A percentile compares a stretch with the other conserved stretches of the same genome.
Conservation (phyloP, 2,888 invertebrate species). For the Rhabditoides inermis region DNA sequence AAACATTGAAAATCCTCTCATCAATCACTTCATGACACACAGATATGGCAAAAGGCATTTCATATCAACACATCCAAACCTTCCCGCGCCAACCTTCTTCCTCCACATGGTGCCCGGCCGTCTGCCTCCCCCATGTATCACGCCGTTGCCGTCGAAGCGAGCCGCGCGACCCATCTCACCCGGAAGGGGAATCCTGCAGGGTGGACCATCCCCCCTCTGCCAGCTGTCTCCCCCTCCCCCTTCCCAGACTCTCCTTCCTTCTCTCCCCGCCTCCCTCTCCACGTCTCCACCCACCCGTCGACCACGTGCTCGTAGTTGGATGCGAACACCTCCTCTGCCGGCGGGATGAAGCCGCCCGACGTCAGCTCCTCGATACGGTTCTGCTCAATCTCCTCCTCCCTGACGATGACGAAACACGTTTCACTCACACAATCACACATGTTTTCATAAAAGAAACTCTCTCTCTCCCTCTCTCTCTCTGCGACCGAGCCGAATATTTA, state of each 20-base stretch:
- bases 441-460: conserved; percentile 3
- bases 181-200: conserved; percentile 47
- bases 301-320: conserved; percentile 11
- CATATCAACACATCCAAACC: too few relatives aligned
- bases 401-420: conserved; percentile 12
- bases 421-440: conserved; percentile 4
- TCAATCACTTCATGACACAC: too few relatives aligned
- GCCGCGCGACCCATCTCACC: too few relatives aligned
- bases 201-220: too few relatives aligned
- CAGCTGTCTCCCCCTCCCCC: too few relatives aligned
- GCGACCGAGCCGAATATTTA: background rate
- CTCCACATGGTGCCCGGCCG: background rate
- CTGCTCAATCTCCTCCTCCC: conserved; percentile 42
- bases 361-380: conserved; percentile 46
- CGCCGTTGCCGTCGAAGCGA: conserved; percentile 1
- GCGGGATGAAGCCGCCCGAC: conserved; percentile 52
- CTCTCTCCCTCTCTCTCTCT: conserved; percentile 3
- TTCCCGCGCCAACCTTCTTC: too few relatives aligned
- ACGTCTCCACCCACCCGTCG: conserved; percentile 14
- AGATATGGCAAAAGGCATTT: too few relatives aligned
- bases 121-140: background rate
- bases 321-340: conserved; percentile 41
- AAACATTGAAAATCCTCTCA: too few relatives aligned
- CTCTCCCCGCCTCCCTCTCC: too few relatives aligned
- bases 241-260: too few relatives aligned